Percentiles rank a stretch among this genome's conserved stretches.
These are phyloP conservation scores for Hemicrepidius hirtus DNA, from an alignment of 2,888 invertebrate genomes.

Conservation along the genomic window DNA sequence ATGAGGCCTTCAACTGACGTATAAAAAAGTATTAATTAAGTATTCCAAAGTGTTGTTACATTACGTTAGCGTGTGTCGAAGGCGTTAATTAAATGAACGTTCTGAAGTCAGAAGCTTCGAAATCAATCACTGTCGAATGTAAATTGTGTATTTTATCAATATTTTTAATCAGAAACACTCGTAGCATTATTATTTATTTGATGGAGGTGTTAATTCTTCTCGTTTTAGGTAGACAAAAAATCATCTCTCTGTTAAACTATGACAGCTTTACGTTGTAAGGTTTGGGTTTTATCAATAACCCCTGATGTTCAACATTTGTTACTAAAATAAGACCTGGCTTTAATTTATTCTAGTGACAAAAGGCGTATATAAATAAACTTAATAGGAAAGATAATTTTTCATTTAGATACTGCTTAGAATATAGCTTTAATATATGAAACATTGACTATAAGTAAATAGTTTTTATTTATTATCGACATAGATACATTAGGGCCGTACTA, in stretches of 20 bases:
- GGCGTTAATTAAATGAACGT: conserved; percentile 67
- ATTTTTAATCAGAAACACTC: conserved; percentile 64
- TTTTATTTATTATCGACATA: no score
- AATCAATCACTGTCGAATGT: conserved; percentile 66
- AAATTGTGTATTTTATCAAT: conserved; percentile 66
- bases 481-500: no score
- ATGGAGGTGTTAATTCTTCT: conserved; percentile 59
- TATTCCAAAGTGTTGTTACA: conserved; percentile 14
- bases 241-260: conserved; percentile 57
- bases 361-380: conserved; percentile 44
- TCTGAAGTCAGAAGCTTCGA: conserved; percentile 61
- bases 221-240: conserved; percentile 58
- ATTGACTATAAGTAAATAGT: no score
- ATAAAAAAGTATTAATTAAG: conserved; percentile 23
- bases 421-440: no score
- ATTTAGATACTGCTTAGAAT: not conserved
- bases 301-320: conserved; percentile 61
- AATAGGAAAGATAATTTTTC: conserved; percentile 26
- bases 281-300: conserved; percentile 62
- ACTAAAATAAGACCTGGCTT: conserved; percentile 57
- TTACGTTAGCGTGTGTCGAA: conserved; percentile 50
- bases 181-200: conserved; percentile 65
- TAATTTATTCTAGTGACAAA: conserved; percentile 57
- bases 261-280: conserved; percentile 60
- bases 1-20: not conserved